Evolutionary conservation across 1,140 invertebrate species (phyloP), one percentile per base, ranked within the genome.

Genomic region (Trinorchestia longiramus): DNA sequence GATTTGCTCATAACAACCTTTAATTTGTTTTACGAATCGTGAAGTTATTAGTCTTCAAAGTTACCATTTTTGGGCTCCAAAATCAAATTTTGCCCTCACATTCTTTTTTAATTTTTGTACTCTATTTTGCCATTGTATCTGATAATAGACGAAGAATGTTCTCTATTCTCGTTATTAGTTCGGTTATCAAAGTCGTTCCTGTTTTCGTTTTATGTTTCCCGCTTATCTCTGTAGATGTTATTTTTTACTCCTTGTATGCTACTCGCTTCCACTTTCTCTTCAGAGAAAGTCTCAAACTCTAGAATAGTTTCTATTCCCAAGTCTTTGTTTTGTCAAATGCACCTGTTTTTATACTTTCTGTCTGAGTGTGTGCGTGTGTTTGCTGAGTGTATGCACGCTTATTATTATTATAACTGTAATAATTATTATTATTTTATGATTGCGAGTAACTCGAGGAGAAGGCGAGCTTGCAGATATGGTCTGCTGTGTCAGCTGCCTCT

Each of bases 381-480:
- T 17, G 43, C 36, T 44, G 92, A 94, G 92, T 94, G 92, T 94
- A 43, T 94, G 92, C 92, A 94, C 92, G 92, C 92, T 45, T 94
- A 45, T 94, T 94, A 47, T 94, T 43, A 44, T 91, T 43, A 91
- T 42, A 43, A 91, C 28, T 77, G 62, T 77, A 77, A 77, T 77
- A 77, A 77, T 77, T 77, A 77, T 77, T 42, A 90, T 90, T 90
- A 90, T 90, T 90, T 90, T 90, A 90, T 90, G 88, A 90, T 90
- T 90, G 88, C 23, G 44, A 94, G 44, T 43, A 94, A 94, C 19
- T 45, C 44, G 92, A 45, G 92, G 92, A 47, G 92, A 43, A 44
- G 88, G 41, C 28, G 44, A 94, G 41, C 40, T 94, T 94, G 88
- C 62, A 44, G 92, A 44, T 6, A 94, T 94, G 41, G 40, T 43